Base-by-base conservation (phyloP, 2,797 vertebrate genomes). In the Gobio occitaniae region DNA sequence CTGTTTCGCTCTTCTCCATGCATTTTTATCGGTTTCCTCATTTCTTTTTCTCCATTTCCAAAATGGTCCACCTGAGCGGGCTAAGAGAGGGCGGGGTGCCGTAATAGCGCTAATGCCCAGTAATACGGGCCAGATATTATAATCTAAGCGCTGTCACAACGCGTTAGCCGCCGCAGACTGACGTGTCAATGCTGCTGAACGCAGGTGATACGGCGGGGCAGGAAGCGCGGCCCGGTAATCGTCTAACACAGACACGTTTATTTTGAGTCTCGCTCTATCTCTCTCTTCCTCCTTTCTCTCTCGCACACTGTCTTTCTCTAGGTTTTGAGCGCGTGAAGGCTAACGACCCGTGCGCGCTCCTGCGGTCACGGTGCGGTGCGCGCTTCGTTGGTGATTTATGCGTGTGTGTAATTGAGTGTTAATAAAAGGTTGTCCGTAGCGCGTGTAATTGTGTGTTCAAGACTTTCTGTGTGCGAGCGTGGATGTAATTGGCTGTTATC, bases 111-210 rank as follows among this genome's bases (percentile, higher is more conserved):
- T 96, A 96, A 96, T 96, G 94, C 93, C 86, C 84, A 90, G 94
- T 96, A 96, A 96, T 96, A 92, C 88, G 93, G 93, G 93, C 92
- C 95, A 95, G 95, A 95, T 95, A 96, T 96, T 95, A 96, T 95
- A 95, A 95, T 95, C 95, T 95, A 94, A 93, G 93, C 92, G 94
- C 95, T 96, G 95, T 96, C 95, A 96, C 94, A 95, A 94, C 89
- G 94, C 91, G 95, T 96, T 96, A 96, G 95, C 85, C 13, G 91
- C 15, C 65, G 88, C 93, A 95, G 94, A 95, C 94, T 96, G 95
- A 96, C 90, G 93, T 95, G 94, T 96, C 95, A 96, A 96, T 96
- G 95, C 92, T 90, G 91, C 85, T 38, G 93, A 72, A 91, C 92
- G 91, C 94, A 94, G 95, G 95, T 95, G 95, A 95, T 84, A 88